These are phyloP conservation scores for Carcina quercana DNA, from an alignment of 2,888 invertebrate genomes.

Conservation along the genomic window DNA sequence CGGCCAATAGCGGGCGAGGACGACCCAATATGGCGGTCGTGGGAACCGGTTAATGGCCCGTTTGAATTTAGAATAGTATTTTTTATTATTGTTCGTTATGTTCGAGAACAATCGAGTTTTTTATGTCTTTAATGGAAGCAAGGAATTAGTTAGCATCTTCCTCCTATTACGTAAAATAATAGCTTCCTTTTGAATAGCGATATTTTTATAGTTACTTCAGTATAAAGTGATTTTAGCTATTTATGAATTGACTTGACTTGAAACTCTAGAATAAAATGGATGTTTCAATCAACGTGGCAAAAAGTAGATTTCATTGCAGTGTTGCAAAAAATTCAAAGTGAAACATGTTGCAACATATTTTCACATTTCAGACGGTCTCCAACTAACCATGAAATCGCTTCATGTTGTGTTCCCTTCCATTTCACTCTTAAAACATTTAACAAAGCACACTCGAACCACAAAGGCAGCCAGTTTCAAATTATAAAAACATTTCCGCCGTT, in stretches of 20 bases:
- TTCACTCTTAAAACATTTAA: conserved; percentile 48
- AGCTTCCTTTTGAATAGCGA: neutral
- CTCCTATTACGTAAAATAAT: neutral
- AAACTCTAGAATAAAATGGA: no score
- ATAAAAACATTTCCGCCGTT: conserved; percentile 48
- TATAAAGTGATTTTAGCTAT: no score
- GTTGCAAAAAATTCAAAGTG: neutral
- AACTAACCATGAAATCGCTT: conserved; percentile 70
- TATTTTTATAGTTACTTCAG: neutral
- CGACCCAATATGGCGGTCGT: conserved; percentile 70
- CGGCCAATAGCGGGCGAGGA: conserved; percentile 71
- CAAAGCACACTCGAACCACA: conserved; percentile 44
- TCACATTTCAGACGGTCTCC: conserved; percentile 42
- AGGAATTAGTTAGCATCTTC: conserved; percentile 6
- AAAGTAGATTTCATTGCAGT: no score
- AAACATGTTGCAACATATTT: conserved; percentile 15
- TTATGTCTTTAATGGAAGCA: conserved; percentile 12
- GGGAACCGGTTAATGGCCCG: conserved; percentile 72
- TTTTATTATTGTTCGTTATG: conserved; percentile 51
- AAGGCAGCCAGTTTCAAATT: conserved; percentile 44
- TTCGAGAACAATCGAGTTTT: conserved; percentile 57
- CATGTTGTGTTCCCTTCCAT: conserved; percentile 59
- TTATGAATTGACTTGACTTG: no score
- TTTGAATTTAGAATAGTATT: conserved; percentile 74
- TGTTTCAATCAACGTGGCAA: no score